Evolutionary conservation across 2,113 vertebrate species (phyloP).

Genomic region (Brachyistius frenatus): DNA sequence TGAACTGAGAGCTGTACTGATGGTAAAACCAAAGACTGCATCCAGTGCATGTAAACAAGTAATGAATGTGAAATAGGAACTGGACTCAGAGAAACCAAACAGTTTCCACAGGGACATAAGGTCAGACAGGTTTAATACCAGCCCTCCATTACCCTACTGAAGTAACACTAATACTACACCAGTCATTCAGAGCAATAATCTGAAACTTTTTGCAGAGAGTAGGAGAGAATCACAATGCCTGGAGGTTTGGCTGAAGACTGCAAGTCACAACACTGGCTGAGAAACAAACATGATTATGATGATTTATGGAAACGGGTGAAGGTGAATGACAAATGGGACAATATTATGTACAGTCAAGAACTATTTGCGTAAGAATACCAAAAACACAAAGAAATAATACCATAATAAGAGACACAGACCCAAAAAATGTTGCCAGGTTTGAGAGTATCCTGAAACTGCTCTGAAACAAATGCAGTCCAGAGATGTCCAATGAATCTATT

Average conservation of each 20-base stretch:
- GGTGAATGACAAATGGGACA: too few species aligned
- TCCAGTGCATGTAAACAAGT: conserved; percentile 7
- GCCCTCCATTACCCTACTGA: not conserved
- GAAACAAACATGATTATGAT: not conserved
- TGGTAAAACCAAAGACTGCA: conserved; percentile 1
- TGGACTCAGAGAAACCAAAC: not conserved
- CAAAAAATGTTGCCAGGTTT: not conserved
- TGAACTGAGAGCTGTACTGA: conserved; percentile 10
- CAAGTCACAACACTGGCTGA: not conserved
- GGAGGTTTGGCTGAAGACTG: not conserved
- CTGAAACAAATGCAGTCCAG: not conserved
- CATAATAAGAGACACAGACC: not conserved
- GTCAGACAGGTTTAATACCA: not conserved
- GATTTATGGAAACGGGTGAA: not conserved
- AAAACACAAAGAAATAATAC: not conserved
- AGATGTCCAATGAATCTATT: too few species aligned
- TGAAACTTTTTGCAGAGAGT: not conserved
- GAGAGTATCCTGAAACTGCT: too few species aligned
- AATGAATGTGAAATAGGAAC: conserved; percentile 12
- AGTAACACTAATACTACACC: not conserved
- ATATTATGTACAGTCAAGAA: too few species aligned
- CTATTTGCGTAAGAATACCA: too few species aligned
- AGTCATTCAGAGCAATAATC: not conserved
- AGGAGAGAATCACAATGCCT: not conserved
- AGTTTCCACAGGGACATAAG: not conserved